phyloP scores from a whole-genome alignment of 2,113 vertebrate species.

The Rana temporaria region DNA sequence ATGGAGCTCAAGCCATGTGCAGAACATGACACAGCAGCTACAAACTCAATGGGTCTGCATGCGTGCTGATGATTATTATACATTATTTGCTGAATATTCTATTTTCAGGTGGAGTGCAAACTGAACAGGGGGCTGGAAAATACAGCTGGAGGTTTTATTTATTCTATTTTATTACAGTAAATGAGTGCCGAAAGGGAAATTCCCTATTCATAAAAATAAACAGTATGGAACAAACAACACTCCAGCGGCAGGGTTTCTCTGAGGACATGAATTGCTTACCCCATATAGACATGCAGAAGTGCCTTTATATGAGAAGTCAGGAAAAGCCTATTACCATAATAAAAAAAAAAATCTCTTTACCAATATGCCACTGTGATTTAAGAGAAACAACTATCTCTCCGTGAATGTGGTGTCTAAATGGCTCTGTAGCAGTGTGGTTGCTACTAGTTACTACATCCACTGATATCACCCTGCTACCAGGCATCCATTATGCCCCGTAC shows the following conservation, averaged over 20 bases:
- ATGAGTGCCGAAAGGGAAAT: neutral
- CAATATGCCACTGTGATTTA: too few relatives aligned
- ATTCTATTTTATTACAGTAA: neutral
- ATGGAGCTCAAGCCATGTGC: neutral
- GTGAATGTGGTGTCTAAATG: too few relatives aligned
- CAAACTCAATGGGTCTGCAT: conserved; percentile 8
- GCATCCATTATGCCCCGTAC: too few relatives aligned
- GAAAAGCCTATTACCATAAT: too few relatives aligned
- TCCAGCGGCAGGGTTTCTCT: neutral
- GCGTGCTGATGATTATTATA: conserved; percentile 11
- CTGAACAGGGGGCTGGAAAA: neutral
- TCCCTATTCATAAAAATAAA: neutral
- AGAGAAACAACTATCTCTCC: too few relatives aligned
- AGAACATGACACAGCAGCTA: conserved; percentile 6
- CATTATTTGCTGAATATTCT: conserved; percentile 27
- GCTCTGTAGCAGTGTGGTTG: too few relatives aligned
- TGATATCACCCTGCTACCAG: too few relatives aligned
- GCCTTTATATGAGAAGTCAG: neutral
- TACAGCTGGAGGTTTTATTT: conserved; percentile 16
- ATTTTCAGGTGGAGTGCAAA: conserved; percentile 16
- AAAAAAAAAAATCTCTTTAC: too few relatives aligned
- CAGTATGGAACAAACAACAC: neutral
- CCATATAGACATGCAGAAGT: neutral
- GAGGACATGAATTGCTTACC: neutral
- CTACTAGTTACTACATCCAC: too few relatives aligned